Conservation (phyloP, 2,888 invertebrate species). For the Cheilosia grossa region DNA sequence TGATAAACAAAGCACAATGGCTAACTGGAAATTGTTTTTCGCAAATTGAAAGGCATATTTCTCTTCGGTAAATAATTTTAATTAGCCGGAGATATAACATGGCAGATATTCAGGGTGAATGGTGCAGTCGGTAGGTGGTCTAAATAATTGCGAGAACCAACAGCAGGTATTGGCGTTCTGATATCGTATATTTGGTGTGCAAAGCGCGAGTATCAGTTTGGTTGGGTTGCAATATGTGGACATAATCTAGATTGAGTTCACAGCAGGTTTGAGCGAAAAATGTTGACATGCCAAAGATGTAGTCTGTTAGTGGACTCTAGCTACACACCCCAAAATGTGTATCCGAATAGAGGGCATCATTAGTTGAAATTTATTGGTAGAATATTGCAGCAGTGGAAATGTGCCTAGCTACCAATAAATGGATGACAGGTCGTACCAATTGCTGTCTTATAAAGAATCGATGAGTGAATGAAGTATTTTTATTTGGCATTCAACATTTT, state of each 20-base stretch:
- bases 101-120: conserved; percentile 47
- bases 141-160: conserved; percentile 50
- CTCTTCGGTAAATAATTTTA: conserved; percentile 67
- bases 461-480: too few species aligned
- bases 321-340: too few species aligned
- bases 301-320: too few species aligned
- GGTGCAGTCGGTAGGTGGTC: conserved; percentile 62
- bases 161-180: conserved; percentile 16
- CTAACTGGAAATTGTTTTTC: neutral
- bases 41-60: conserved; percentile 63
- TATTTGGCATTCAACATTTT: too few species aligned
- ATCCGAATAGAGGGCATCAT: too few species aligned
- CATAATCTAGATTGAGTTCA: conserved; percentile 12
- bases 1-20: conserved; percentile 36
- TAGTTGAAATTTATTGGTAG: too few species aligned
- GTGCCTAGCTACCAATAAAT: too few species aligned
- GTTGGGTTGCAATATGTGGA: neutral
- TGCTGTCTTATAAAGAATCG: too few species aligned
- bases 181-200: neutral
- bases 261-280: neutral
- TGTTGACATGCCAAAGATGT: too few species aligned
- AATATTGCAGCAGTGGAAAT: too few species aligned
- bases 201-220: conserved; percentile 7
- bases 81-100: conserved; percentile 59
- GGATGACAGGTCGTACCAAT: too few species aligned